A percentile compares a stretch with the other conserved stretches of the same genome.
Evolutionary conservation across 2,113 vertebrate genomes (phyloP).

Genomic region (Opisthocomus hoazin): DNA sequence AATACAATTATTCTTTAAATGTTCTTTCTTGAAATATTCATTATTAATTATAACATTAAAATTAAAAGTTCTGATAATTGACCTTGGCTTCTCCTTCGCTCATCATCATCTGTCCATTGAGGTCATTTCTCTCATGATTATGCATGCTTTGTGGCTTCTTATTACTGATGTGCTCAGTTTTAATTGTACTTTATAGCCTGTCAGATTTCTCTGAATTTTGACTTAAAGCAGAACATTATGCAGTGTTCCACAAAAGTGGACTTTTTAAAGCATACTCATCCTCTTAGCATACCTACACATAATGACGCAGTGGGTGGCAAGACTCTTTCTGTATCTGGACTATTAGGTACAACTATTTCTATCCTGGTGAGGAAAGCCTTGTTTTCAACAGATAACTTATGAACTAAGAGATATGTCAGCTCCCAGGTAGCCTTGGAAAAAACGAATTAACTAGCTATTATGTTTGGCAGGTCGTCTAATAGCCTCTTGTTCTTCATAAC

Average conservation of each 20-base stretch:
- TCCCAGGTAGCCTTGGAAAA: background rate
- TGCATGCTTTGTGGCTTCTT: constrained; percentile 62
- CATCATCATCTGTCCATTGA: constrained; percentile 66
- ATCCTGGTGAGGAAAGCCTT: background rate
- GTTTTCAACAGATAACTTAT: background rate
- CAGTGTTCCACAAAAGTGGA: constrained; percentile 1
- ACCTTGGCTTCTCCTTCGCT: constrained; percentile 77
- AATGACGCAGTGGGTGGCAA: background rate
- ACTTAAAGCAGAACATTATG: constrained; percentile 47
- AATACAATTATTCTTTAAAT: constrained; percentile 76
- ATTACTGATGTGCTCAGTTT: constrained; percentile 54
- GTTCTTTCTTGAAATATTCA: constrained; percentile 75
- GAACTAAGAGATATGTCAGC: background rate
- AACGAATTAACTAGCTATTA: background rate
- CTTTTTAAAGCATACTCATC: constrained; percentile 15
- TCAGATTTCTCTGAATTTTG: constrained; percentile 60
- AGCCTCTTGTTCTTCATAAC: background rate
- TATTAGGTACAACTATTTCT: background rate
- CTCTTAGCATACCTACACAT: background rate
- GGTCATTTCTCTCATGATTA: constrained; percentile 72
- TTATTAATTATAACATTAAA: constrained; percentile 77
- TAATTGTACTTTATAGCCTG: constrained; percentile 68
- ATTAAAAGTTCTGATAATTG: constrained; percentile 77
- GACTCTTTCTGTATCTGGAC: background rate
- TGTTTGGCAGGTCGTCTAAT: background rate